Evolutionary conservation across 2,113 vertebrate species (phyloP), one percentile per base, ranked within the genome.

Genomic region (Neoarius graeffei): DNA sequence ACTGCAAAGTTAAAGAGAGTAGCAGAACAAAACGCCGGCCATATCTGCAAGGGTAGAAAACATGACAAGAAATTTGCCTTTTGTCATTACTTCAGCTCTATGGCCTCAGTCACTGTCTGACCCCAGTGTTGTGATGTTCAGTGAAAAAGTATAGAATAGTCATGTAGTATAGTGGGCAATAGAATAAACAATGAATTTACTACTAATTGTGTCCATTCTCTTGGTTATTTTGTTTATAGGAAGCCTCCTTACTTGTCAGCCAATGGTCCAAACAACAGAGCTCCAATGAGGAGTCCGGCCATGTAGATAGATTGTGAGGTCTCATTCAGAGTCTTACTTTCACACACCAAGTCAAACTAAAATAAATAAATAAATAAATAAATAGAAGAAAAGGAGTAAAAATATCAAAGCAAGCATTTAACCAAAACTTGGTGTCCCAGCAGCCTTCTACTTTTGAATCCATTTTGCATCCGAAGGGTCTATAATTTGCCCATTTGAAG

Each of bases 291-390:
- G 25, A 99, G 94, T 0, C 97, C 98, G 0, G 91, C 15, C 97
- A 98, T 98, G 94, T 94, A 97, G 89, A 98, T 42, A 0, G 96
- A 96, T 91, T 97, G 97, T 0, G 96, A 96, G 14, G 95, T 94
- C 83, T 97, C 94, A 0, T 93, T 95, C 35, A 96, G 88, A 64
- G 92, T 30, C 85, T 93, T 95, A 62, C 87, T 94, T 10, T 96
- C 95, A 79, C 97, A 99, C 9, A 97, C 97, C 82, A 99, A 94
- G 93, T 96, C 88, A 88, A 98, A 98, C 97, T 98, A 91, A 79
- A 91, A 93, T 2, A 35, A 35, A 35, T 35, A 35, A 35, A 35
- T 35, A 35, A 35, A 35, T 2, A 35, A 35, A 92, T 81, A 81
- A 83, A 13, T 73, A 23, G 86, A 92, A 89, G 30, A 91, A 83